Base-by-base conservation (phyloP, 2,888 invertebrate genomes). In the Hirtodrosophila alboralis region DNA sequence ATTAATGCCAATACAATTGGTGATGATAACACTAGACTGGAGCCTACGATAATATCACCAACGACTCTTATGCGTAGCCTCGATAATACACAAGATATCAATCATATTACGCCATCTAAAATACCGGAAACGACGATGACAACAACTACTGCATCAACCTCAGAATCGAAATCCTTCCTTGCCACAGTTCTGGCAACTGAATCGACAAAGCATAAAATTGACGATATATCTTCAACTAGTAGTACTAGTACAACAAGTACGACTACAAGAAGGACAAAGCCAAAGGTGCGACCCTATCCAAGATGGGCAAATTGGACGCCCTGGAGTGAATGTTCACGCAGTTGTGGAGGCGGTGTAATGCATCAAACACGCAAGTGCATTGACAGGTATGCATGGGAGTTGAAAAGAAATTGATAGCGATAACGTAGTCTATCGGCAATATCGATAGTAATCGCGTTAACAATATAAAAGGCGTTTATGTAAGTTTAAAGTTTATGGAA, bases 231-330 rank as follows among this genome's bases (percentile, higher is more conserved):
- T 6, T 27, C 31, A 60, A 63, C 65, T 21, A 69, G 66, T 5
- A 27, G 28, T 58, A 63, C 65, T 21, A 69, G 66, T 5, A 27
- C 67, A 0, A 65, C 70, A 10, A 67, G 57, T n/a, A 62, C 73
- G 7, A 69, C 73, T 2, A 80, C 77, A 2, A 83, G 64, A 16
- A 81, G 66, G 40, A 69, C 75, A 8, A 86, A 78, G 30, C 69
- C 73, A 1, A 89, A 87, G 34, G 33, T 56, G 0, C 84, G 85
- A 48, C 78, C 85, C 1, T 89, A 87, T 81, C 90, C 89, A 0
- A 85, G 95, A 66, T 97, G 97, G 97, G 95, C 96, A 18, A 92
- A 92, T 53, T 97, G 97, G 97, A 93, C 94, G 60, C 91, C 92
- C 21, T 95, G 95, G 95, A 94, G 94, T 77, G 92, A 92, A 36